Conservation (phyloP, 2,113 vertebrate species). For the Phycodurus eques region DNA sequence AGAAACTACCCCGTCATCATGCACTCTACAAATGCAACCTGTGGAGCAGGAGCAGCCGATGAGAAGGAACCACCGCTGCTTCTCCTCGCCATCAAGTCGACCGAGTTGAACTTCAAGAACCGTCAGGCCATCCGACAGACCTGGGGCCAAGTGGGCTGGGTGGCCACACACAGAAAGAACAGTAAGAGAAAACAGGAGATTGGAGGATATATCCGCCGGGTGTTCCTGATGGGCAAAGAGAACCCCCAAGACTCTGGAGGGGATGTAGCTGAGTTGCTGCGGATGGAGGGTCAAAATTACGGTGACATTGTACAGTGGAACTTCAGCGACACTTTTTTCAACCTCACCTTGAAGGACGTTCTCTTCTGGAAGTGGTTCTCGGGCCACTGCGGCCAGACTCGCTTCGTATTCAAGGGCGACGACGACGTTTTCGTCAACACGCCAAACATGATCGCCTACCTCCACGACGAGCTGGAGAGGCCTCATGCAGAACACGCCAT, state of each 20-base stretch:
- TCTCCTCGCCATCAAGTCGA: slow-evolving; percentile 74
- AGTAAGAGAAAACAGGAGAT: neutral
- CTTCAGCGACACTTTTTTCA: slow-evolving; percentile 75
- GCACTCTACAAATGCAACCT: slow-evolving; percentile 43
- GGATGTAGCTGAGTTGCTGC: slow-evolving; percentile 23
- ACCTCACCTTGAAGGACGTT: slow-evolving; percentile 77
- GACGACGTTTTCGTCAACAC: slow-evolving; percentile 76
- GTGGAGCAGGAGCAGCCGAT: slow-evolving; percentile 32
- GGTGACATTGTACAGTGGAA: slow-evolving; percentile 76
- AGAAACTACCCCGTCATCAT: slow-evolving; percentile 60
- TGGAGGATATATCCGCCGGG: slow-evolving; percentile 56
- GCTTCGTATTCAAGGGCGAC: slow-evolving; percentile 74
- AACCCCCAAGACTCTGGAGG: neutral
- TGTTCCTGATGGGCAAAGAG: slow-evolving; percentile 70
- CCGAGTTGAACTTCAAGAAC: slow-evolving; percentile 51
- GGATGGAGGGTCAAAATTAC: slow-evolving; percentile 46
- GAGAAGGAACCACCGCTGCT: slow-evolving; percentile 42
- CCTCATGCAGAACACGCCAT: neutral
- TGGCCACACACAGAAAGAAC: slow-evolving; percentile 22
- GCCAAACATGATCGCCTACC: slow-evolving; percentile 53
- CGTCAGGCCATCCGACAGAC: slow-evolving; percentile 70
- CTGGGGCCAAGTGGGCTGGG: slow-evolving; percentile 66
- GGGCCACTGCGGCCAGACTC: slow-evolving; percentile 28
- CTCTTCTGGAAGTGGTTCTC: slow-evolving; percentile 76
- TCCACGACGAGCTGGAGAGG: slow-evolving; percentile 40